Evolutionary conservation across 2,113 vertebrate genomes (phyloP).

Genomic region (Halichoeres trimaculatus): DNA sequence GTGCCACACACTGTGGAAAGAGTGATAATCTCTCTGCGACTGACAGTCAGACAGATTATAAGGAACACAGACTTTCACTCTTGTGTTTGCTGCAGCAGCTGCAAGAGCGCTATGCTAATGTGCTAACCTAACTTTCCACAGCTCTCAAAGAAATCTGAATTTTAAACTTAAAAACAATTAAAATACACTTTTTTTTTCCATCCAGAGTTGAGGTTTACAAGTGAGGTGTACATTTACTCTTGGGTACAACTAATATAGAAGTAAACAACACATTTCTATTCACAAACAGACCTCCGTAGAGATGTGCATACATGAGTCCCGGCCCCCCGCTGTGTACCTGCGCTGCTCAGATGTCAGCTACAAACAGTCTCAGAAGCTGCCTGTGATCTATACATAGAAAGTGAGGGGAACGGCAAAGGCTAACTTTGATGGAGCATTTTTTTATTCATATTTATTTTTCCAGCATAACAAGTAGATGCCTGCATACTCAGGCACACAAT

Average conservation of each 20-base stretch:
- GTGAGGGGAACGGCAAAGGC: constrained; percentile 55
- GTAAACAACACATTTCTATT: constrained; percentile 70
- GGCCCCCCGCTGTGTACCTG: constrained; percentile 66
- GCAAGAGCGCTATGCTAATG: not conserved
- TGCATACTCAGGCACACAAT: not conserved
- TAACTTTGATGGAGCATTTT: constrained; percentile 59
- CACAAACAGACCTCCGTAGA: constrained; percentile 54
- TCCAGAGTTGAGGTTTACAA: constrained; percentile 15
- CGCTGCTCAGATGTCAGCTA: constrained; percentile 60
- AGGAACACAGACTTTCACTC: not conserved
- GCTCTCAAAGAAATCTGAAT: constrained; percentile 23
- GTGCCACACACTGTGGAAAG: constrained; percentile 4
- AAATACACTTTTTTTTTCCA: constrained; percentile 30
- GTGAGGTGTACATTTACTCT: constrained; percentile 47
- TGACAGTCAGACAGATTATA: constrained; percentile 8
- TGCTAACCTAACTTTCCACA: constrained; percentile 6
- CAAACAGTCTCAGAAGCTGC: constrained; percentile 61
- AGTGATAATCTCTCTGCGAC: constrained; percentile 26
- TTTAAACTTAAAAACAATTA: not conserved
- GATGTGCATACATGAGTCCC: constrained; percentile 37
- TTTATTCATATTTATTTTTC: constrained; percentile 30
- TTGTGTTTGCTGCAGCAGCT: not conserved
- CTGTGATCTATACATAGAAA: constrained; percentile 80
- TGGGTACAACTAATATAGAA: constrained; percentile 53
- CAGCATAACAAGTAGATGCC: constrained; percentile 25